Percentiles rank a stretch among this genome's conserved stretches.
Conservation (phyloP, 2,113 vertebrate species). For the Tapirus terrestris region DNA sequence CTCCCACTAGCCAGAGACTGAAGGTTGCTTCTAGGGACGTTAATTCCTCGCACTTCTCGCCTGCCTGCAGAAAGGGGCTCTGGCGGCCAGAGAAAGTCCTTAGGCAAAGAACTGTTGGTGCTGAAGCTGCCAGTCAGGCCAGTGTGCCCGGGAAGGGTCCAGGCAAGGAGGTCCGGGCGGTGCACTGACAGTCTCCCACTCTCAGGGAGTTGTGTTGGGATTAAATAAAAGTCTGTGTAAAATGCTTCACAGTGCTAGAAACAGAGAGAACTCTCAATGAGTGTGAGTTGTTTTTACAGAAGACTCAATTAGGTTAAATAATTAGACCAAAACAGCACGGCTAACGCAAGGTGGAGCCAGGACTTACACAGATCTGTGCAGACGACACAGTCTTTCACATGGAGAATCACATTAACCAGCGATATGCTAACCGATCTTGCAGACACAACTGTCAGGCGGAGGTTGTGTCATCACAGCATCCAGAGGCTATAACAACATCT, state of each 20-base stretch:
- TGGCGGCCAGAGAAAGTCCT: not conserved
- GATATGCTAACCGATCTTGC: not conserved
- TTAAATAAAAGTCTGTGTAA: not conserved
- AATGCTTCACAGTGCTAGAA: not conserved
- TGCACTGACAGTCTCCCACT: not conserved
- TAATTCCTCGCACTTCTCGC: not conserved
- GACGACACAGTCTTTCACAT: not conserved
- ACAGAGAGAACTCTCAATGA: not conserved
- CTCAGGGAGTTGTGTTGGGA: not conserved
- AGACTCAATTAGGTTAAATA: not conserved
- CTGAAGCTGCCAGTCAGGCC: not conserved
- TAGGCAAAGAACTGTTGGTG: not conserved
- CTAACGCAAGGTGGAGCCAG: not conserved
- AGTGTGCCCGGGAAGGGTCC: not conserved
- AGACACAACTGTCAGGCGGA: not conserved
- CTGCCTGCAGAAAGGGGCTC: not conserved
- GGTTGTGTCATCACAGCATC: not conserved
- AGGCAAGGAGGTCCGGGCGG: not conserved
- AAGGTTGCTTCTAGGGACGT: not conserved
- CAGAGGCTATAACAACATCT: not conserved
- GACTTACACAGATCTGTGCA: not conserved
- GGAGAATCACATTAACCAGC: constrained; percentile 4
- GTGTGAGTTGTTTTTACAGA: not conserved
- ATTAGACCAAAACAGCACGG: not conserved
- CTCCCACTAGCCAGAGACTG: not conserved